Base-by-base conservation (phyloP, 2,888 invertebrate species). In the Spisula solida region DNA sequence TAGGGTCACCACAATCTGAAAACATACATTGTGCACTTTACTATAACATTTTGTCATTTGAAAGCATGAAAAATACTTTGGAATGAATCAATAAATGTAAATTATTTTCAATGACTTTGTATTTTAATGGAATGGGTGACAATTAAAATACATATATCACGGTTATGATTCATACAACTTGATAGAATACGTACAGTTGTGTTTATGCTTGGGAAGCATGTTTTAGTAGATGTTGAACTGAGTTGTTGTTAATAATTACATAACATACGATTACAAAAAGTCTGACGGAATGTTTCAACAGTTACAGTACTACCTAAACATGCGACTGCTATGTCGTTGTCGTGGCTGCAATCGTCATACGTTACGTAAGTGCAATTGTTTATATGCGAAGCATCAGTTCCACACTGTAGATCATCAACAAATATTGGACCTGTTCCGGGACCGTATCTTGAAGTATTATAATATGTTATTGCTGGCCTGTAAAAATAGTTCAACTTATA, bases 1-100 rank as follows among this genome's bases (percentile, higher is more conserved):
- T 70, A 0, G 82, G 82, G 25, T 70, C 70, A 29, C 82, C 82
- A 48, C 82, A 82, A 47, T 82, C 82, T 82, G 16, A 66, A 6
- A n/a, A 66, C 4, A 25, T 20, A 25, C 41, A 41, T 2, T 41
- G 4, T 41, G 41, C 8, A 41, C 41, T 41, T 41, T 41, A 41
- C 41, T 41, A 41, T 2, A 41, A 5, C 41, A 41, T 66, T 66
- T 2, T 66, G 66, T n/a, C n/a, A 56, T 41, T 41, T 8, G 8
- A 41, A 51, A 51, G 4, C n/a, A 60, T 0, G n/a, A 2, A n/a
- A 29, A 70, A 31, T 12, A 31, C 16, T 51, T 51, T 51, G 4
- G 51, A 51, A 51, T 51, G 16, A n/a, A n/a, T n/a, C n/a, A n/a
- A n/a, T n/a, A n/a, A n/a, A 51, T 51, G 51, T 16, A 51, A 12